A percentile compares a stretch with the other conserved stretches of the same genome.
Evolutionary conservation across 2,888 invertebrate species (phyloP).

Genomic region (Callyntrura guangdongensis): DNA sequence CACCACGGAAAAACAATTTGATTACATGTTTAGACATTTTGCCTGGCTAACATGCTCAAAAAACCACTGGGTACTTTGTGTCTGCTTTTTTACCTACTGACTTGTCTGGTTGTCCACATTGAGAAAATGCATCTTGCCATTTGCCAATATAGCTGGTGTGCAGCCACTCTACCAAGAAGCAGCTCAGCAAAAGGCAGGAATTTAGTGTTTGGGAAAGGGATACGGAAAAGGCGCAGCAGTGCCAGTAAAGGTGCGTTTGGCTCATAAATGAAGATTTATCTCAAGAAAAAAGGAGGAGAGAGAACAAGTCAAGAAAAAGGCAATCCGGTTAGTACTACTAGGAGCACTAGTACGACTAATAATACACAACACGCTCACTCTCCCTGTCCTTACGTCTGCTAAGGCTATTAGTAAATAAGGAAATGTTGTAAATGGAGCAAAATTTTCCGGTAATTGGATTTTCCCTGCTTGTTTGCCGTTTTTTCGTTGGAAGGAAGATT

Average conservation of each 20-base stretch:
- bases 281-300: background rate
- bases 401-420: constrained; percentile 74
- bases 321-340: constrained; percentile 29
- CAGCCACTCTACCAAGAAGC: background rate
- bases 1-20: constrained; percentile 42
- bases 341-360: background rate
- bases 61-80: too few species aligned
- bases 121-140: constrained; percentile 43
- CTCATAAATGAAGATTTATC: constrained; percentile 60
- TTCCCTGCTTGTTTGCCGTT: constrained; percentile 31
- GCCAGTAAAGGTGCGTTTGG: constrained; percentile 26
- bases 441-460: constrained; percentile 72
- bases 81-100: background rate
- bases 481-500: constrained; percentile 14
- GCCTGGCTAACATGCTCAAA: background rate
- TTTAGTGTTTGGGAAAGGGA: background rate
- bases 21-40: constrained; percentile 51
- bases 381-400: background rate
- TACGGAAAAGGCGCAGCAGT: background rate
- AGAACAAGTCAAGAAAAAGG: constrained; percentile 16
- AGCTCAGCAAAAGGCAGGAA: background rate
- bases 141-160: constrained; percentile 14
- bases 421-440: constrained; percentile 72
- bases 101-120: background rate
- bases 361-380: background rate